Conservation (phyloP, 2,797 vertebrate genomes). For the Gorsachius magnificus region DNA sequence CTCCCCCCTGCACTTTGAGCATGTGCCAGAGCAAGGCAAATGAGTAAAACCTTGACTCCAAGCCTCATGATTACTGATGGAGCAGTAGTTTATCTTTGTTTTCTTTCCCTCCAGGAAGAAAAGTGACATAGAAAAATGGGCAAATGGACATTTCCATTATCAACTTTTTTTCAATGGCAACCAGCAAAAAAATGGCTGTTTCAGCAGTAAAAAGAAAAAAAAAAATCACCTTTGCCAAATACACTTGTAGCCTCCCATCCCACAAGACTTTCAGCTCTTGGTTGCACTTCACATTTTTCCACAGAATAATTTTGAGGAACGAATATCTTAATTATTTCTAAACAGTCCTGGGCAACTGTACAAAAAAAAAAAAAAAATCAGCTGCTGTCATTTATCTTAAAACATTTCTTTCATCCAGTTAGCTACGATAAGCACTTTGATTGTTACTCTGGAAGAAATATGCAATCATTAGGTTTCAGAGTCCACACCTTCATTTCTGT, state of each 20-base stretch:
- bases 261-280: not conserved
- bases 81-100: not conserved
- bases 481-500: constrained; percentile 44
- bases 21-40: not conserved
- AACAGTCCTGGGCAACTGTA: constrained; percentile 8
- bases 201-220: not conserved
- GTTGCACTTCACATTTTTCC: not conserved
- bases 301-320: not conserved
- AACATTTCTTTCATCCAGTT: constrained; percentile 47
- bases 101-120: not conserved
- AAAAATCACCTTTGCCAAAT: not conserved
- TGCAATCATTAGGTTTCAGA: constrained; percentile 37
- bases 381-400: constrained; percentile 40
- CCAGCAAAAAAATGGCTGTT: not conserved
- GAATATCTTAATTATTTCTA: constrained; percentile 23
- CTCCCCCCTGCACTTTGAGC: not conserved
- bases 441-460: constrained; percentile 44
- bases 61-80: not conserved
- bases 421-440: constrained; percentile 29
- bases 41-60: not conserved
- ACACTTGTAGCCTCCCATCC: not conserved
- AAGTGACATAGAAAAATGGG: not conserved
- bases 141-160: not conserved
- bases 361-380: not conserved
- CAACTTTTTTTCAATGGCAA: not conserved